Conservation (phyloP, 2,797 vertebrate species). For the Syngnathus rostellatus region DNA sequence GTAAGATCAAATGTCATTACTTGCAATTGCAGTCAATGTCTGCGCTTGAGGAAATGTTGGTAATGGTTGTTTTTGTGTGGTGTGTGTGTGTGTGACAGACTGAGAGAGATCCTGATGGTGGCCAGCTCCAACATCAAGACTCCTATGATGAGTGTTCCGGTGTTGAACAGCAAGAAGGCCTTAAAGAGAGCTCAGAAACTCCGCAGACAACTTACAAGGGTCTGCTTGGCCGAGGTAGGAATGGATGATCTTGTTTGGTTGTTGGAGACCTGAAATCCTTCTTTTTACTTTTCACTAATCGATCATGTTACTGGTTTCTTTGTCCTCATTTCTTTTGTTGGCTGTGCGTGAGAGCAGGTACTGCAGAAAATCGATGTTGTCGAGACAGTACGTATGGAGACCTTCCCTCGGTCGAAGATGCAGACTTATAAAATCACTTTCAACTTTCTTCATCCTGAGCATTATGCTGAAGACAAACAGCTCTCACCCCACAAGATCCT, state of each 20-base stretch:
- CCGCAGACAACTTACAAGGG: constrained; percentile 78
- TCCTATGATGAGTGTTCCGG: constrained; percentile 91
- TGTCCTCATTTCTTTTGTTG: background rate
- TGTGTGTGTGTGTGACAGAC: constrained; percentile 53
- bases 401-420: constrained; percentile 51
- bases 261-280: background rate
- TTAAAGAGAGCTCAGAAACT: constrained; percentile 77
- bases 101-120: constrained; percentile 90
- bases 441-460: constrained; percentile 73
- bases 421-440: constrained; percentile 77
- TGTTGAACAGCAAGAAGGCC: constrained; percentile 77
- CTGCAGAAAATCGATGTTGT: constrained; percentile 82
- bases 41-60: background rate
- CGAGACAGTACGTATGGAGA: constrained; percentile 69
- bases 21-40: background rate
- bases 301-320: background rate
- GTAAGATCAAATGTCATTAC: constrained; percentile 49
- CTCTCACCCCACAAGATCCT: constrained; percentile 77
- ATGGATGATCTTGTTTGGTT: background rate
- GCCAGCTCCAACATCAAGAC: constrained; percentile 92
- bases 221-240: constrained; percentile 83
- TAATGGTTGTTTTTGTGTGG: background rate
- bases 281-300: background rate
- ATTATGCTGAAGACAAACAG: constrained; percentile 80
- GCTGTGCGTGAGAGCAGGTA: constrained; percentile 64